Percentiles rank a stretch among this genome's conserved stretches.
Conservation (phyloP, 2,888 invertebrate species). For the Drosophila neutralis region DNA sequence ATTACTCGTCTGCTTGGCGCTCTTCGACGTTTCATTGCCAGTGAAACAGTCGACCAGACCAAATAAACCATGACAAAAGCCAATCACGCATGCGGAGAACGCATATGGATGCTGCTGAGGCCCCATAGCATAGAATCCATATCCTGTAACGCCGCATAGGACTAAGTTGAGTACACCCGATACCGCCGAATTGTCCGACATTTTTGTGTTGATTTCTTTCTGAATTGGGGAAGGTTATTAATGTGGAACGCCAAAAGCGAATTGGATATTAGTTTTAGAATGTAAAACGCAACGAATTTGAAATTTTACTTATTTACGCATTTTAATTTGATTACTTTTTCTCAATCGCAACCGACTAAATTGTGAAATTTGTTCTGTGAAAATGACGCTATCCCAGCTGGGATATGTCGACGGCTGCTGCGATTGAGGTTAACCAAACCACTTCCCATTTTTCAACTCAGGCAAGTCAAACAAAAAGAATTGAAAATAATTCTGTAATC, state of each 20-base stretch:
- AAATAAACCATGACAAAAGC: conserved; percentile 70
- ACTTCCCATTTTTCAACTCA: background rate
- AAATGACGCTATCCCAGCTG: conserved; percentile 25
- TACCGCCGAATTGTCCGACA: conserved; percentile 57
- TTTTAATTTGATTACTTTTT: conserved; percentile 34
- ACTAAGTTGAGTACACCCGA: conserved; percentile 47
- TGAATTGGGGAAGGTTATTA: background rate
- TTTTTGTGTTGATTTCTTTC: conserved; percentile 2
- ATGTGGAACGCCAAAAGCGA: background rate
- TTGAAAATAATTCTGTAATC: too few species aligned
- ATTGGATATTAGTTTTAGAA: background rate
- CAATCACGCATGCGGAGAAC: conserved; percentile 73
- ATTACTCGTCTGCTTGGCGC: conserved; percentile 30
- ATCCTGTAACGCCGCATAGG: conserved; percentile 70
- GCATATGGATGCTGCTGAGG: conserved; percentile 71
- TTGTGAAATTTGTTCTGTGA: conserved; percentile 49
- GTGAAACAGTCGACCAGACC: conserved; percentile 49
- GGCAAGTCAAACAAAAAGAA: background rate
- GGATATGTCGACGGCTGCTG: conserved; percentile 16
- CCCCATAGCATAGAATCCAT: conserved; percentile 52
- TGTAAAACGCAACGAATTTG: background rate
- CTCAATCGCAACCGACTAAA: conserved; percentile 58
- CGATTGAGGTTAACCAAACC: conserved; percentile 9
- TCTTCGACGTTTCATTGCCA: conserved; percentile 16
- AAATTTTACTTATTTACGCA: background rate